These are phyloP conservation scores for Lepidocyrtoides sp. DNA, from an alignment of 2,888 invertebrate genomes.

Conservation along the genomic window DNA sequence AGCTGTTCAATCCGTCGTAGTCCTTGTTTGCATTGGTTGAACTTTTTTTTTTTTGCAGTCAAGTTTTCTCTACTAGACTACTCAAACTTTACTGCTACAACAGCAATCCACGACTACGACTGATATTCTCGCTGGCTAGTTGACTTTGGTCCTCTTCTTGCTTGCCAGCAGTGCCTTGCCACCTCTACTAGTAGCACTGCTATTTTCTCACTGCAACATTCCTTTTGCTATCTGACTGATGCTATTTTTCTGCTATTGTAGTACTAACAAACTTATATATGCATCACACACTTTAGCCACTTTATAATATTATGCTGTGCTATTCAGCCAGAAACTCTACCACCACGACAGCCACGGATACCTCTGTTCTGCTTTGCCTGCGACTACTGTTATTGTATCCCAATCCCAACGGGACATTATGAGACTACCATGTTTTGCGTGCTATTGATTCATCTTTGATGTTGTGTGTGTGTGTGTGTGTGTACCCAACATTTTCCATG, in stretches of 20 bases:
- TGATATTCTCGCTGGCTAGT: not conserved
- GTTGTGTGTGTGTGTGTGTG: constrained; percentile 41
- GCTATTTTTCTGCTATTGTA: constrained; percentile 37
- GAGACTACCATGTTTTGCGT: constrained; percentile 66
- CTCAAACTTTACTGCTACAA: constrained; percentile 38
- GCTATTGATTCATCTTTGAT: constrained; percentile 73
- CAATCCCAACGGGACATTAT: constrained; percentile 76
- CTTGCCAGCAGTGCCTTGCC: not conserved
- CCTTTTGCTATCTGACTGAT: not conserved
- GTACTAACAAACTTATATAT: constrained; percentile 11
- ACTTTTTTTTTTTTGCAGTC: not conserved
- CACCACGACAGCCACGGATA: not conserved
- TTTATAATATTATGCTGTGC: not conserved
- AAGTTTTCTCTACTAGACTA: constrained; percentile 49
- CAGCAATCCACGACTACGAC: not conserved
- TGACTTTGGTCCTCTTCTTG: constrained; percentile 16
- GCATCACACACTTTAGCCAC: not conserved
- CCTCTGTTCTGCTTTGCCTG: constrained; percentile 1
- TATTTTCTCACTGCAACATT: constrained; percentile 33
- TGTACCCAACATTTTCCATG: constrained; percentile 61
- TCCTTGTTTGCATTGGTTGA: constrained; percentile 71
- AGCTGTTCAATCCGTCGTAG: constrained; percentile 70
- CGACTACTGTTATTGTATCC: constrained; percentile 38
- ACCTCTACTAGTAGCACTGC: not conserved
- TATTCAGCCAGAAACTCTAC: not conserved